Evolutionary conservation across 1,140 invertebrate species (phyloP), one percentile per base, ranked within the genome.

Genomic region (Atopsyche davidsoni): DNA sequence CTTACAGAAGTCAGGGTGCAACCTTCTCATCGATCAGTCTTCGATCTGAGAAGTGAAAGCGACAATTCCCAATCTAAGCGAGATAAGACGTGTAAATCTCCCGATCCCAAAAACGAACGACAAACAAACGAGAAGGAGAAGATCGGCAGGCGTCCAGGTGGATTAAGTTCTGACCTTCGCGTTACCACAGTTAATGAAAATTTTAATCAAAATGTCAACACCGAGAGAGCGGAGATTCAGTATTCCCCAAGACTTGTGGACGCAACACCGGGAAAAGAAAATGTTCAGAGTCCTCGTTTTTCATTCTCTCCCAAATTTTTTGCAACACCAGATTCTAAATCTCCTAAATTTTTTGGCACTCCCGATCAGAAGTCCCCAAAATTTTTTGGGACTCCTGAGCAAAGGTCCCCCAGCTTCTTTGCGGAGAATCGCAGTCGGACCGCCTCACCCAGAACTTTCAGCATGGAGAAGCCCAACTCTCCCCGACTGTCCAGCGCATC

Each of bases 301-400:
- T 65, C 70, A 52, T 72, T 69, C 49, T 74, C 71, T 0, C 72
- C 72, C 0, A 60, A 67, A 19, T 72, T 72, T 42, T 73, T 71
- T 36, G 69, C 68, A 1, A 66, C 71, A 1, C 65, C 68, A 0
- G 69, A 72, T 51, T 67, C 62, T 23, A 63, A 65, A 0, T 71
- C 69, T 3, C 69, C 70, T 0, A 65, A 66, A 57, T 74, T 72
- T 53, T 73, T 72, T 41, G 57, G 69, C 0, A 69, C 70, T 51
- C 67, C 70, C 0, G 71, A 73, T 51, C 67, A 62, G 35, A 62
- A 64, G 1, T 70, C 69, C 1, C 71, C 71, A 0, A 65, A 67
- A 58, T 73, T 72, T 53, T 73, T 72, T 38, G 55, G 68, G 0
- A 68, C 70, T 50, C 62, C 68, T 0, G 69, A 68, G 1, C 68